Conservation (phyloP, 2,888 invertebrate genomes). For the Agrochola circellaris region DNA sequence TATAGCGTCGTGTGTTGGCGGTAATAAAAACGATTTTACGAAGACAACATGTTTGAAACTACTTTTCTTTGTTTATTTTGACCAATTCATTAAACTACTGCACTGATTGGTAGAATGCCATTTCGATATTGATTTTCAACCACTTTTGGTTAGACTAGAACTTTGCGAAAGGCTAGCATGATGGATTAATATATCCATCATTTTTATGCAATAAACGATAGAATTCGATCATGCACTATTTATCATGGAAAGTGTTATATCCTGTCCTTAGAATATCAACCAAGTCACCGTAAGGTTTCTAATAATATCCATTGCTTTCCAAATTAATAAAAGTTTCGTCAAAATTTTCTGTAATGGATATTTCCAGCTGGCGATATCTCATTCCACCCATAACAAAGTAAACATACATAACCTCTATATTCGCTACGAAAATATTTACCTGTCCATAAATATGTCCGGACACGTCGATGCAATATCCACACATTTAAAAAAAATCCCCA, state of each 20-base stretch:
- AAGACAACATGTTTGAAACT: background rate
- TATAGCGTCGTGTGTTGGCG: background rate
- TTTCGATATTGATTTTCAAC: background rate
- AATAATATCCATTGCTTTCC: background rate
- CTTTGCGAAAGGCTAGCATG: background rate
- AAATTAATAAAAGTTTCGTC: background rate
- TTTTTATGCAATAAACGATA: conserved; percentile 19
- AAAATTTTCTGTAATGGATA: conserved; percentile 1
- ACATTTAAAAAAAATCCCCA: conserved; percentile 81
- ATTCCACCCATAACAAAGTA: conserved; percentile 22
- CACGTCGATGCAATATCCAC: conserved; percentile 82
- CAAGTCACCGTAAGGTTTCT: background rate
- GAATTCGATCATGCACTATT: background rate
- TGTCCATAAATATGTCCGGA: conserved; percentile 77
- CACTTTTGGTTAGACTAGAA: background rate
- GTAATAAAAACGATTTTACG: background rate
- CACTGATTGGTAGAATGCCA: background rate
- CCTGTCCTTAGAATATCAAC: background rate
- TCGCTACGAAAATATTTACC: conserved; percentile 76
- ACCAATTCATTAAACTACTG: background rate
- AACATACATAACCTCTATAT: conserved; percentile 46
- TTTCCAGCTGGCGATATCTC: conserved; percentile 3
- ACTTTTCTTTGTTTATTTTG: background rate
- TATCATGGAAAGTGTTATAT: background rate
- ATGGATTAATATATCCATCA: conserved; percentile 24